Conservation (phyloP, 2,888 invertebrate genomes). For the Oithona nana region DNA sequence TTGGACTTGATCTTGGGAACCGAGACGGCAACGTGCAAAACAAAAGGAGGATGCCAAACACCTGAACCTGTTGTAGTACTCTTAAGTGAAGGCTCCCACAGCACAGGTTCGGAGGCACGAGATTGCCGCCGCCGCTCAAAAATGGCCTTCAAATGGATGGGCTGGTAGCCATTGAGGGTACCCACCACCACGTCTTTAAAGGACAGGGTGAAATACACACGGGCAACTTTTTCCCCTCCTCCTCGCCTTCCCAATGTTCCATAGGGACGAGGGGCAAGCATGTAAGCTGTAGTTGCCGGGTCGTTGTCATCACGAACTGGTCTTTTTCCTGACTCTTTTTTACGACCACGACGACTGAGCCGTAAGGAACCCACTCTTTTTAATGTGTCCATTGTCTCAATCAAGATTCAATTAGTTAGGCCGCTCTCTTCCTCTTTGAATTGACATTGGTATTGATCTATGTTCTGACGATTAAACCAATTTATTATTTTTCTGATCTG, state of each 20-base stretch:
- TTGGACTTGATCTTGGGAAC: neutral
- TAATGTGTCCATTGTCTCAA: neutral
- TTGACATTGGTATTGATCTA: too few relatives aligned
- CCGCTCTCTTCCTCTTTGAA: too few relatives aligned
- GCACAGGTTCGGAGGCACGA: neutral
- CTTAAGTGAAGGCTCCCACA: slow-evolving; percentile 6
- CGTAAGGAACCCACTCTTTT: neutral
- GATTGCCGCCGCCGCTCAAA: neutral
- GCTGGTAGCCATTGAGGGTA: neutral
- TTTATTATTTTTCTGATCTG: too few relatives aligned
- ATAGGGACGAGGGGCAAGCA: too few relatives aligned
- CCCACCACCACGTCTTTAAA: neutral
- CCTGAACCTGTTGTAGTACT: neutral
- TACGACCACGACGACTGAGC: neutral
- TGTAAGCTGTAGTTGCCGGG: too few relatives aligned
- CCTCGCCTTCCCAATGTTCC: too few relatives aligned
- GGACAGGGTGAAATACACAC: neutral
- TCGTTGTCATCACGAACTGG: neutral
- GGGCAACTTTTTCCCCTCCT: too few relatives aligned
- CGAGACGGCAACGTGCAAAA: neutral
- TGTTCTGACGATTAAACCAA: too few relatives aligned
- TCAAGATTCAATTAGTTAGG: too few relatives aligned
- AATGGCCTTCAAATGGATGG: neutral
- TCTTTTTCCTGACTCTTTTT: neutral
- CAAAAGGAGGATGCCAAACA: slow-evolving; percentile 3